phyloP scores from a whole-genome alignment of 2,888 invertebrate species.

The Brachyptera putata region DNA sequence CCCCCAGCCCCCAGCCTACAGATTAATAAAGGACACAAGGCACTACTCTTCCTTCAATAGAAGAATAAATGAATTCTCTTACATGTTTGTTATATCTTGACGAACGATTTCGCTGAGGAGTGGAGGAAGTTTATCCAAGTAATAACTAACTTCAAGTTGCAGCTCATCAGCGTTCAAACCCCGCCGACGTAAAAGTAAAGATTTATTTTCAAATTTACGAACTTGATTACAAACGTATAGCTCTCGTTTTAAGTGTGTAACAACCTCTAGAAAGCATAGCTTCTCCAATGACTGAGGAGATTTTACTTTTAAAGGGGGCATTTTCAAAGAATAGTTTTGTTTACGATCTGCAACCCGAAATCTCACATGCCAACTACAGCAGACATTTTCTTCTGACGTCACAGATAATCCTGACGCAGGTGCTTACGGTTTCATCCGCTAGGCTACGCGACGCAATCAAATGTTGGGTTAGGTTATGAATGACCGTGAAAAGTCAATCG shows the following conservation, averaged over 20 bases:
- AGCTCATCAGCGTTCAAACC: slow-evolving; percentile 19
- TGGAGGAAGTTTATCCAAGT: slow-evolving; percentile 23
- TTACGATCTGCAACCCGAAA: neutral
- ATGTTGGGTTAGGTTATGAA: no score
- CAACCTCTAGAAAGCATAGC: neutral
- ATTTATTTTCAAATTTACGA: slow-evolving; percentile 22
- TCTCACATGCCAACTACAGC: no score
- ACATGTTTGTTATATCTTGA: slow-evolving; percentile 23
- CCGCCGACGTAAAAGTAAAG: slow-evolving; percentile 26
- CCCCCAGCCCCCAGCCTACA: no score
- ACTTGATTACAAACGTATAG: neutral
- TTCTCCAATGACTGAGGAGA: neutral
- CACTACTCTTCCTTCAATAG: no score
- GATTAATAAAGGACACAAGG: no score
- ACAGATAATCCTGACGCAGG: no score
- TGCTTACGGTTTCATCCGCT: no score
- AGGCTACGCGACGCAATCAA: no score
- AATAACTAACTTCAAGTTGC: neutral
- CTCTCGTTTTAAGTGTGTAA: neutral
- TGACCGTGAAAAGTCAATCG: neutral
- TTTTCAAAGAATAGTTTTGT: neutral
- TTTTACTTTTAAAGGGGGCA: neutral
- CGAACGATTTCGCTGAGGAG: slow-evolving; percentile 27
- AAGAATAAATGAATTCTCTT: no score
- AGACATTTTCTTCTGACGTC: no score